A percentile compares a stretch with the other conserved stretches of the same genome.
These are phyloP conservation scores for Drosophila pseudoobscura DNA, from an alignment of 1,140 invertebrate genomes.

Conservation along the genomic window DNA sequence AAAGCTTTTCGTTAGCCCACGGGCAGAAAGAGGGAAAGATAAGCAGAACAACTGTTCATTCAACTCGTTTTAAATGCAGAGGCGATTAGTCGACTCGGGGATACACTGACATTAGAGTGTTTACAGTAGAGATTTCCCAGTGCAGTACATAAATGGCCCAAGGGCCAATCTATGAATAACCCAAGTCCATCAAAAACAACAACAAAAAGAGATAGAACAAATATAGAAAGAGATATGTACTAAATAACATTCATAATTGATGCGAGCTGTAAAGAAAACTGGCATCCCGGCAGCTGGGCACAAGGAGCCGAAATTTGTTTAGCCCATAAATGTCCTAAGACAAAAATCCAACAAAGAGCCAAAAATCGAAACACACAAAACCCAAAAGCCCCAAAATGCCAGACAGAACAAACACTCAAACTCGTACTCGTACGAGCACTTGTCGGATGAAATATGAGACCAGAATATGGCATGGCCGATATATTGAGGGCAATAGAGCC, in stretches of 20 bases:
- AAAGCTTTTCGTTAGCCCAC: conserved; percentile 17
- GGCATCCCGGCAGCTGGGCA: neutral
- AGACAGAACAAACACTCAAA: conserved; percentile 19
- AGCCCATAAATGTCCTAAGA: conserved; percentile 64
- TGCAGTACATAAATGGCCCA: neutral
- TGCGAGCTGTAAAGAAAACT: conserved; percentile 12
- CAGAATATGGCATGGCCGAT: conserved; percentile 30
- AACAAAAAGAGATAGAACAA: conserved; percentile 3
- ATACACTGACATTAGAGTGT: neutral
- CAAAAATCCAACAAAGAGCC: conserved; percentile 33
- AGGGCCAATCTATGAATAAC: conserved; percentile 1
- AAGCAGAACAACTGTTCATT: conserved; percentile 6
- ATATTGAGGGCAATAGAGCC: conserved; percentile 50
- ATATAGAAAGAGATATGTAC: conserved; percentile 10
- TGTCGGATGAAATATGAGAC: conserved; percentile 36
- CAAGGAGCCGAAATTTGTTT: conserved; percentile 46
- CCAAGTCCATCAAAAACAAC: conserved; percentile 7
- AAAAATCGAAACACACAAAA: conserved; percentile 32
- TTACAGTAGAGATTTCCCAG: neutral
- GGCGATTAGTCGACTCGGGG: neutral
- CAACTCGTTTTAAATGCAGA: neutral
- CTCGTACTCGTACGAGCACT: conserved; percentile 3
- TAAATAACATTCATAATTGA: conserved; percentile 61
- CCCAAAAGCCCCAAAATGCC: conserved; percentile 45
- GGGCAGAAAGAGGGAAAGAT: neutral